phyloP scores from a whole-genome alignment of 1,140 invertebrate genomes.

The Procambarus virginalis region DNA sequence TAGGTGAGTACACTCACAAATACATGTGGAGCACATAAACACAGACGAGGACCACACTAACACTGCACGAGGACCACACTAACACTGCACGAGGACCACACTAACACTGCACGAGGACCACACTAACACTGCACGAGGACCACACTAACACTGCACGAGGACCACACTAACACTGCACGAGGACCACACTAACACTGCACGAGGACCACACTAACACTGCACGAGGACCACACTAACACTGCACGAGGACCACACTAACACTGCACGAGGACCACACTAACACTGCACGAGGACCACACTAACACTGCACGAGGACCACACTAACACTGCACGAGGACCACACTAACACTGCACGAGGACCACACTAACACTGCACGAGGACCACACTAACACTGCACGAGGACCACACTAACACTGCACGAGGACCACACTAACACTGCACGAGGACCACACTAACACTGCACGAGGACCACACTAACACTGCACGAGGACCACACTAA shows the following conservation, averaged over 20 bases:
- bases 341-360: background rate
- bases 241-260: background rate
- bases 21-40: too few species aligned
- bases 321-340: background rate
- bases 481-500: background rate
- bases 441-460: background rate
- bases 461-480: background rate
- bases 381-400: background rate
- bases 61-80: background rate
- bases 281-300: background rate
- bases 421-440: background rate
- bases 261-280: background rate
- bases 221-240: background rate
- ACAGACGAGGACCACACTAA: background rate
- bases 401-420: background rate
- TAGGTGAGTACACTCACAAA: too few species aligned
- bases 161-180: background rate
- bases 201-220: background rate
- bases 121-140: background rate
- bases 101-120: background rate
- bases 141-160: background rate
- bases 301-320: background rate
- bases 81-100: background rate
- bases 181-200: background rate
- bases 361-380: background rate